Base-by-base conservation (phyloP, 2,113 vertebrate genomes). In the Asarcornis scutulata region DNA sequence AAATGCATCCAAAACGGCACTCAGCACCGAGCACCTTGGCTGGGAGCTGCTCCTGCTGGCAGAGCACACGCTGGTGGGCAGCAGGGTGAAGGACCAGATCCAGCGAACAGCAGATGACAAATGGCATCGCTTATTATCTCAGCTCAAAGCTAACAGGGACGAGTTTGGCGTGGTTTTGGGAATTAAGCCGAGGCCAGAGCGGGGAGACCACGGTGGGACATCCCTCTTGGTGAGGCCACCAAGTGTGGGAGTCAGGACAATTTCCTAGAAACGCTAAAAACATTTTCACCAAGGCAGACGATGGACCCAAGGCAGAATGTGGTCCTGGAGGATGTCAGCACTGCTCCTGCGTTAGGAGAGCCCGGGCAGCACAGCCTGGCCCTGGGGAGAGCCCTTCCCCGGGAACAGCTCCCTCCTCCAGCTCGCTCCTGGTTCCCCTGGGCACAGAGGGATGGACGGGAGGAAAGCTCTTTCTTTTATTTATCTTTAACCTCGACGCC, bases 401-500 rank as follows among this genome's bases (percentile, higher is more conserved):
- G 36, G 86, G 69, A 96, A 93, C 73, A 94, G 88, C 2, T 29
- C 29, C 59, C 73, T 96, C 42, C 58, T 88, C 76, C 80, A 95
- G 83, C 38, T 86, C 2, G 1, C 72, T 69, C 80, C 88, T 0
- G 1, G 81, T 78, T 95, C 83, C 88, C 80, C 0, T 0, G 86
- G 94, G 46, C 26, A 46, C 52, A 26, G 16, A 55, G 42, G 59
- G 73, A 91, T 95, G 86, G 93, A 94, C 50, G 69, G 92, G 83
- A 96, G 84, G 95, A 97, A 97, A 92, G 38, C 1, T 10, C 55
- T 83, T 77, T 88, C 62, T 88, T 89, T 71, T 50, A 80, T 59
- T 90, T 83, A 71, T 86, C 21, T 86, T 88, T 83, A 90, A 86
- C 75, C 79, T 58, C 46, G 79, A 58, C 77, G n/a, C 80, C 93